Evolutionary conservation across 2,888 invertebrate genomes (phyloP).

Genomic region (Perithous albicinctus): DNA sequence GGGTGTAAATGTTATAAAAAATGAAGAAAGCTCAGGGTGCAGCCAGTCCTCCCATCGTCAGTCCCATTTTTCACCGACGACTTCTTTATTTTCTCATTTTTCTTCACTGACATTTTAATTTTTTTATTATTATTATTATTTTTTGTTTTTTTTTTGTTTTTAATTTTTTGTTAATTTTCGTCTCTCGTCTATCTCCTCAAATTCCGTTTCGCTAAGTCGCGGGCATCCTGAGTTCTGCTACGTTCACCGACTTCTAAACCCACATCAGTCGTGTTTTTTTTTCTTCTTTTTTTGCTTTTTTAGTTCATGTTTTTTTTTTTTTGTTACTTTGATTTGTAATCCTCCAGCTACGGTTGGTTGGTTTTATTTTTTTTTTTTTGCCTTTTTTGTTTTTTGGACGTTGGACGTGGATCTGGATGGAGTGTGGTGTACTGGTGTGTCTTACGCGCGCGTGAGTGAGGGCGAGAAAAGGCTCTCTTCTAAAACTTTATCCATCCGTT

Average conservation of each 20-base stretch:
- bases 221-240: constrained; percentile 69
- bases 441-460: constrained; percentile 75
- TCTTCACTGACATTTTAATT: too few species aligned
- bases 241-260: constrained; percentile 60
- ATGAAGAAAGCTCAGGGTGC: constrained; percentile 73
- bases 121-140: too few species aligned
- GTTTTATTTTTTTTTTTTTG: constrained; percentile 54
- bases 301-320: constrained; percentile 43
- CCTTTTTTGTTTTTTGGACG: constrained; percentile 71
- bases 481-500: constrained; percentile 43
- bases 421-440: constrained; percentile 82
- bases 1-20: constrained; percentile 70
- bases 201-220: constrained; percentile 61
- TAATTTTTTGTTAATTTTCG: constrained; percentile 7
- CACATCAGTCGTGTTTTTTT: constrained; percentile 71
- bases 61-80: constrained; percentile 49
- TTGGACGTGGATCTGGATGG: constrained; percentile 84
- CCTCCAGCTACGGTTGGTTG: constrained; percentile 58
- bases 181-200: constrained; percentile 16
- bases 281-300: constrained; percentile 44
- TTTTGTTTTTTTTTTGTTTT: neutral
- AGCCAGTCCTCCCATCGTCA: constrained; percentile 69
- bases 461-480: constrained; percentile 76
- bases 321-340: constrained; percentile 57
- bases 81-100: constrained; percentile 19